Conservation (phyloP, 2,888 invertebrate species). For the Platycheirus rosarum region DNA sequence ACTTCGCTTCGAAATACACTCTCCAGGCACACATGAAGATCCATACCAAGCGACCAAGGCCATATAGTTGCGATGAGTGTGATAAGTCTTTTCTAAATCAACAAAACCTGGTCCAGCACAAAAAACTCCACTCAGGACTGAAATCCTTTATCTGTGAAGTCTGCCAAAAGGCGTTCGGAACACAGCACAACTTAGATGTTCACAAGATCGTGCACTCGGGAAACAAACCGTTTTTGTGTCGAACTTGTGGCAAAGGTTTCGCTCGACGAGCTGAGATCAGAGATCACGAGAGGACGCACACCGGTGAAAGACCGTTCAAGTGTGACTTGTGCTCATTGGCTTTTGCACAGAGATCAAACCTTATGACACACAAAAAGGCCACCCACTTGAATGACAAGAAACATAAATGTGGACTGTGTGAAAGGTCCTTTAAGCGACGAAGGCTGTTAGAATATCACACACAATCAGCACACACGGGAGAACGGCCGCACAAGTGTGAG, state of each 20-base stretch:
- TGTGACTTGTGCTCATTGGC: constrained; percentile 91
- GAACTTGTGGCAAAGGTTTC: constrained; percentile 88
- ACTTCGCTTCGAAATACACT: constrained; percentile 91
- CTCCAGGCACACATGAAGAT: constrained; percentile 90
- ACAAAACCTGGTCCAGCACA: constrained; percentile 90
- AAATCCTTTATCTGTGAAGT: constrained; percentile 82
- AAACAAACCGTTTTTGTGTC: constrained; percentile 88
- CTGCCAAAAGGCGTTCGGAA: constrained; percentile 88
- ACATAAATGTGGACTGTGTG: constrained; percentile 87
- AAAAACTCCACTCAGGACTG: constrained; percentile 88
- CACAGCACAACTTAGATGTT: constrained; percentile 89
- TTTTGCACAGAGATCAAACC: constrained; percentile 92
- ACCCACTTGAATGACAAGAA: constrained; percentile 89
- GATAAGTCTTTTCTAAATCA: constrained; percentile 89
- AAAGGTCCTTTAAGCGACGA: constrained; percentile 87
- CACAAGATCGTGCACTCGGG: constrained; percentile 92
- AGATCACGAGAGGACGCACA: constrained; percentile 92
- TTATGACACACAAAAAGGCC: constrained; percentile 90
- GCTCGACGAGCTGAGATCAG: constrained; percentile 89
- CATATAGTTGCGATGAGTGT: constrained; percentile 87
- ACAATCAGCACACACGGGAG: constrained; percentile 91
- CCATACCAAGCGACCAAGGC: constrained; percentile 87
- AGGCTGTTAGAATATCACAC: constrained; percentile 91
- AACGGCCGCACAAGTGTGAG: constrained; percentile 89
- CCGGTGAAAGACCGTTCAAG: constrained; percentile 90